Conservation (phyloP, 2,888 invertebrate genomes). For the Pyrgus malvae region DNA sequence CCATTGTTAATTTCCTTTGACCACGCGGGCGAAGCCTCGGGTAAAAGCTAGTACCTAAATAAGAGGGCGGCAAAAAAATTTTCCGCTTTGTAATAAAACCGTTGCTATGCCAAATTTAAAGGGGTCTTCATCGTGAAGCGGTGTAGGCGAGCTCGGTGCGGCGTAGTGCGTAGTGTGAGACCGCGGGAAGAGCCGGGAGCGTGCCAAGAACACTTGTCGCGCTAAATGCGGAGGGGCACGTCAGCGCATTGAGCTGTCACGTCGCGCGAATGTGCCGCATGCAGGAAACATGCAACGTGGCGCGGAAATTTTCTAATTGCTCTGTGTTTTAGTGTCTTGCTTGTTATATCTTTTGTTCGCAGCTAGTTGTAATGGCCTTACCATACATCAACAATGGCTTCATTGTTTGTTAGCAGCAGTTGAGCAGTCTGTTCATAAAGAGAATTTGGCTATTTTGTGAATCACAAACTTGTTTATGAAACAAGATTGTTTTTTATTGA, state of each 20-base stretch:
- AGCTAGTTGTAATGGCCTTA: background rate
- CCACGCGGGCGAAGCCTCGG: no score
- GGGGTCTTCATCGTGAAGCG: background rate
- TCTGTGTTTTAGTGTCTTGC: constrained; percentile 18
- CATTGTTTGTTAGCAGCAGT: no score
- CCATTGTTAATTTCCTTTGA: no score
- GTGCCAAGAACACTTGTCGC: constrained; percentile 60
- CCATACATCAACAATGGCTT: no score
- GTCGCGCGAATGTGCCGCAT: constrained; percentile 29
- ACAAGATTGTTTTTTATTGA: no score
- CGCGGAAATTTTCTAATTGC: constrained; percentile 30
- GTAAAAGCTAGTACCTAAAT: no score
- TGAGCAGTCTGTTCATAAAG: no score
- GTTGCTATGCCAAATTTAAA: background rate
- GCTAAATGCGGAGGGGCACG: constrained; percentile 68
- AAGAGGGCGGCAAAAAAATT: no score
- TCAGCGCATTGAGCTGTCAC: constrained; percentile 57
- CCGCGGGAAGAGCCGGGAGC: constrained; percentile 60
- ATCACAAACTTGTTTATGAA: background rate
- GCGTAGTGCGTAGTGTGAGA: constrained; percentile 42
- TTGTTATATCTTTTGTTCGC: constrained; percentile 7
- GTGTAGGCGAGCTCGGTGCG: background rate
- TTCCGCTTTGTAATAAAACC: no score
- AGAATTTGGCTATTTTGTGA: no score
- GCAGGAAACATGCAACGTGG: constrained; percentile 21